Evolutionary conservation across 1,140 invertebrate species (phyloP), one percentile per base, ranked within the genome.

Genomic region (Tyrophagus putrescentiae): DNA sequence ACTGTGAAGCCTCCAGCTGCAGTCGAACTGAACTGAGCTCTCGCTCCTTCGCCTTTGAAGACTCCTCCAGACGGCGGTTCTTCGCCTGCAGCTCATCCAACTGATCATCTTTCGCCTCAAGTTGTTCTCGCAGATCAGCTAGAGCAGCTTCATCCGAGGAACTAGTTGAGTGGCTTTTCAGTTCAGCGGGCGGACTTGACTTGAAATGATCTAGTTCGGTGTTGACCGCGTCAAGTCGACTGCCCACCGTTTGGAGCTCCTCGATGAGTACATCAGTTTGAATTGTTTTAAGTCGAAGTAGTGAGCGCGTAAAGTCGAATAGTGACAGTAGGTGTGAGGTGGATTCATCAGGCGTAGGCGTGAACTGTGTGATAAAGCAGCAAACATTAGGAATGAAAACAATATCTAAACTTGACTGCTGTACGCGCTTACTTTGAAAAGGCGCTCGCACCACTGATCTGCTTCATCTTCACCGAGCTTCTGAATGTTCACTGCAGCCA

Each of bases 181-280:
- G 36, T 13, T 39, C 21, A 13, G 21, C 36, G 13, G 13, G 36
- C 13, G 21, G 36, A 11, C 9, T 52, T 34, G 13, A 21, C 39
- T 27, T 32, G 11, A 32, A 3, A 34, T 13, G 3, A 54, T 54
- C 52, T 34, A 54, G 27, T 33, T 54, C 52, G 11, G 32, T 13
- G n/a, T 54, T 25, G 13, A 54, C 25, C n/a, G 13, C 28, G 11
- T 60, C 57, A 29, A 4, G 31, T 32, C 32, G 33, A 34, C 50
- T 50, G 9, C 16, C 54, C 11, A 53, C 25, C 9, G 31, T 29
- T 29, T 62, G 57, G 4, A 62, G n/a, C 28, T 62, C 61, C 48
- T 62, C 61, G 16, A 62, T 25, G 1, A 56, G 41, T 2, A 60
- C 57, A 53, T 62, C 32, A 11, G 57, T 45, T 53, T 62, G 57